Base-by-base conservation (phyloP, 2,113 vertebrate species). In the Macheiramphus alcinus region DNA sequence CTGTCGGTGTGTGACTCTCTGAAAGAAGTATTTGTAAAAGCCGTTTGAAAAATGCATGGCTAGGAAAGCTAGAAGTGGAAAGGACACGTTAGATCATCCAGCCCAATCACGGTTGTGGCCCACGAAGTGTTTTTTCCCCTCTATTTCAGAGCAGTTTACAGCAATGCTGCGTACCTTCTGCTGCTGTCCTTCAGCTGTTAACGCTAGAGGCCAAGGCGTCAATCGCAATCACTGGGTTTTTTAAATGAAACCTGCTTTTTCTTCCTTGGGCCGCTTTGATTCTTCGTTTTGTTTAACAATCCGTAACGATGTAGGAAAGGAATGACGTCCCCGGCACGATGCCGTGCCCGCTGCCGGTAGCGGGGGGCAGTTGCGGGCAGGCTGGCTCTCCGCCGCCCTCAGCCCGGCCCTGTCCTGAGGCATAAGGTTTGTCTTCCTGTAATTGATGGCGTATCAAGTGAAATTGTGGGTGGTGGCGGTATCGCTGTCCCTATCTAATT, bases 361-460 rank as follows among this genome's bases (percentile, higher is more conserved):
- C 78, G 1, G 7, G 26, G 25, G 65, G 74, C 40, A 36, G 58
- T 23, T 13, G 2, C 3, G 13, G 85, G n/a, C 55, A 10, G 66
- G 21, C 78, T 76, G 90, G 48, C 48, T 85, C 45, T 34, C 34
- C 31, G 7, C 72, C 5, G 1, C 48, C 32, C 80, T 93, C 83
- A 74, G 72, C 86, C 56, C 16, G 10, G 55, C 87, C 61, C 40
- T 91, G 34, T 83, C 90, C 72, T 8, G 36, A 68, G 91, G 62
- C 86, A 43, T 45, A 38, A 90, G 78, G 73, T 79, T 95, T 95
- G 78, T 76, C 83, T 95, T 94, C 88, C 86, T 97, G 91, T 87
- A 85, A 93, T 93, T 94, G 87, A 81, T 25, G 3, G 84, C 8
- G 0, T 94, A 86, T 89, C 86, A 68, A 87, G 87, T 70, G 67